Conservation (phyloP, 2,888 invertebrate genomes). For the Megastigmus dorsalis region DNA sequence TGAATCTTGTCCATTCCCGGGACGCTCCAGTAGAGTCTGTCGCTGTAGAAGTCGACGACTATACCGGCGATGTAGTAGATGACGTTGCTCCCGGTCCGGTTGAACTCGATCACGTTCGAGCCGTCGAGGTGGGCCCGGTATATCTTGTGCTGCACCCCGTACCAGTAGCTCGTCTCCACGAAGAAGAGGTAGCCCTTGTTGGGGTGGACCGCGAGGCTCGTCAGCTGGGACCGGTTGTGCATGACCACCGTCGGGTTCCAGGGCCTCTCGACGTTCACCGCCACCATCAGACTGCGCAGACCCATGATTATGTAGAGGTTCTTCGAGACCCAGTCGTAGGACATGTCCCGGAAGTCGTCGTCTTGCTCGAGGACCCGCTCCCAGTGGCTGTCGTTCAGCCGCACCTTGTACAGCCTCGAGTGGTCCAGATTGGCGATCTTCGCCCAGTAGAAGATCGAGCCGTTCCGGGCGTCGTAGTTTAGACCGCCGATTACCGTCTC, state of each 20-base stretch:
- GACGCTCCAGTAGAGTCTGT: constrained; percentile 48
- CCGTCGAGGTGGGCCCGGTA: constrained; percentile 46
- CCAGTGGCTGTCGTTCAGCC: constrained; percentile 51
- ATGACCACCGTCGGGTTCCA: constrained; percentile 48
- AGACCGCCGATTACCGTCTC: constrained; percentile 48
- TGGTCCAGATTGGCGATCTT: constrained; percentile 50
- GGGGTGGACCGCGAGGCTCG: constrained; percentile 46
- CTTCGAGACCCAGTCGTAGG: constrained; percentile 50
- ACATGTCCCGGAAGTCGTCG: constrained; percentile 50
- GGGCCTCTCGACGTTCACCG: constrained; percentile 36
- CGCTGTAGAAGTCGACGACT: constrained; percentile 36
- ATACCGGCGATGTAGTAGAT: constrained; percentile 45
- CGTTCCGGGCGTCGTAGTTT: constrained; percentile 43
- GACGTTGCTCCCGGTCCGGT: constrained; percentile 15
- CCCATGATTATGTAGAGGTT: constrained; percentile 53
- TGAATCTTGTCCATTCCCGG: constrained; percentile 45
- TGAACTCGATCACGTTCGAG: constrained; percentile 27
- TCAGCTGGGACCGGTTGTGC: constrained; percentile 42
- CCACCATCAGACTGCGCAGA: constrained; percentile 43
- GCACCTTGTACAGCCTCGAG: constrained; percentile 45
- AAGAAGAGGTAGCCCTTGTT: constrained; percentile 51
- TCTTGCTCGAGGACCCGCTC: constrained; percentile 44
- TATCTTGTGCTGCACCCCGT: constrained; percentile 44
- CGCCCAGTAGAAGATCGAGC: constrained; percentile 46
- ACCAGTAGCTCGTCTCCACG: constrained; percentile 45